Base-by-base conservation (phyloP, 2,113 vertebrate species). In the Loxodonta africana region DNA sequence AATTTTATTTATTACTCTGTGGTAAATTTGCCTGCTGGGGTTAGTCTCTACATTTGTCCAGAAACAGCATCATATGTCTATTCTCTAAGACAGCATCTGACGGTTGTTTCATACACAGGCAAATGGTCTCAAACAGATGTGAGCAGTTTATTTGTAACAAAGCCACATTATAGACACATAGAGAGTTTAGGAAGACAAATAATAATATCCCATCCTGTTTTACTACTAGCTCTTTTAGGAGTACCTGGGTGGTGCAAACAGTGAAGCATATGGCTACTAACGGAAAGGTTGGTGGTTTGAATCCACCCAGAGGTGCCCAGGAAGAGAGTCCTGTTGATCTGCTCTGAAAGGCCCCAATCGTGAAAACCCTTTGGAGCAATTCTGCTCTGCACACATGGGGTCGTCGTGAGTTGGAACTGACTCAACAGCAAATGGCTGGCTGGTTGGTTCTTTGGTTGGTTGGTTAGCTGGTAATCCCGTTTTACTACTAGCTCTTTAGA, bases 1-100 rank as follows among this genome's bases (percentile, higher is more conserved):
- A 92, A 53, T 95, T 84, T 96, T 91, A n/a, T 71, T 90, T 91
- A 46, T 23, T 74, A 26, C 25, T 71, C 26, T 86, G 30, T 94
- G 95, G 92, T 81, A 91, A 97, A 95, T 91, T 83, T 57, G 46
- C 9, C 67, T 93, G 69, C 51, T 76, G 95, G 21, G n/a, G 44
- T 83, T 67, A 51, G 41, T 0, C 28, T 87, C 67, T 83, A 25
- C 5, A 25, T 8, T 76, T 53, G 41, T 63, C 12, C n/a, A 69
- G 30, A 33, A 86, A 51, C 5, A 69, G n/a, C 21, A 69, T 94
- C 57, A 15, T 69, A 88, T 94, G 88, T 95, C 48, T 91, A 20
- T 89, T 95, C 96, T 81, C 74, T 88, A 83, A 88, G 85, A 33
- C 3, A 7, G 57, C 62, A 85, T 48, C 46, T 96, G 95, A 84